These are phyloP conservation scores for Drosophila antonietae DNA, from an alignment of 2,888 invertebrate genomes.

Conservation along the genomic window DNA sequence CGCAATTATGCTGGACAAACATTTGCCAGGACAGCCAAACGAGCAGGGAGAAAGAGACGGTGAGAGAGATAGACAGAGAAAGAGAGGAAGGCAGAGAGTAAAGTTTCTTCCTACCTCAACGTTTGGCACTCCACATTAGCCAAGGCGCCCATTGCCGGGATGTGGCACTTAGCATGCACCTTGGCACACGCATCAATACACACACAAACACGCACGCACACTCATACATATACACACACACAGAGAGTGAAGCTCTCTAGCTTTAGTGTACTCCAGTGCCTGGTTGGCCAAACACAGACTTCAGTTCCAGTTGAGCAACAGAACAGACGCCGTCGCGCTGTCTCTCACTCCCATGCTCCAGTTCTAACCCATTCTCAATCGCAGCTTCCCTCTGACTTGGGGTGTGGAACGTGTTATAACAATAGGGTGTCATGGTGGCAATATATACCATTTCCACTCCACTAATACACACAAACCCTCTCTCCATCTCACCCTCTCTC, in stretches of 20 bases:
- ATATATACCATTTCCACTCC: not conserved
- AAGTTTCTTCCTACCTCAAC: not conserved
- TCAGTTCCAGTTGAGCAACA: conserved; percentile 18
- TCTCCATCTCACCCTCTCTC: no score
- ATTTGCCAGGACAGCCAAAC: conserved; percentile 61
- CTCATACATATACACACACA: conserved; percentile 9
- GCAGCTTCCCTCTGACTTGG: conserved; percentile 40
- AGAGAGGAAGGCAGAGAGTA: not conserved
- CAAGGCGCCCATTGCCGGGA: conserved; percentile 19
- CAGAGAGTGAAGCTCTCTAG: conserved; percentile 35
- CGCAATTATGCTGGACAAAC: conserved; percentile 81
- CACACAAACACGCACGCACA: conserved; percentile 33
- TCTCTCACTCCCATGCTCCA: not conserved
- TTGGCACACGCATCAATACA: conserved; percentile 61
- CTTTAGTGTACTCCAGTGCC: conserved; percentile 60
- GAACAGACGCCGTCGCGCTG: conserved; percentile 23
- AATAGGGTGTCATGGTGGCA: conserved; percentile 69
- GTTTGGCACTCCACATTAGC: conserved; percentile 1
- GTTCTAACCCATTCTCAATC: conserved; percentile 1
- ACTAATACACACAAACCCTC: not conserved
- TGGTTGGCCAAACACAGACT: conserved; percentile 70
- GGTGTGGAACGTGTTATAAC: conserved; percentile 71
- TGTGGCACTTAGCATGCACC: conserved; percentile 77
- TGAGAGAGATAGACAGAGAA: not conserved
- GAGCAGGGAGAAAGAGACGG: conserved; percentile 19